A percentile compares a stretch with the other conserved stretches of the same genome.
Conservation (phyloP, 1,140 invertebrate genomes). For the Gerris buenoi region DNA sequence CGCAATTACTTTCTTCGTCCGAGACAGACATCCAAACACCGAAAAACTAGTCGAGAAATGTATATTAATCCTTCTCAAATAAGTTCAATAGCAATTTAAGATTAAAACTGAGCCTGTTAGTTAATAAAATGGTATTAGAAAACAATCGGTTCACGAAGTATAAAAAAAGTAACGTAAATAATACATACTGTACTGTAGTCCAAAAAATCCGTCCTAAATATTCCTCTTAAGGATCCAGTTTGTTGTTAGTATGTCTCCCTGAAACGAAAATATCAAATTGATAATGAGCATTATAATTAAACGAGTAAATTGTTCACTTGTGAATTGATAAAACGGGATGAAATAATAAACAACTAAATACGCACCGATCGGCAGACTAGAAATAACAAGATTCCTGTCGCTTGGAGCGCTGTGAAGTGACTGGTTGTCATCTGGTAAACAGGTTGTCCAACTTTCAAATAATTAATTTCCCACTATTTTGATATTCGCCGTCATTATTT, state of each 20-base stretch:
- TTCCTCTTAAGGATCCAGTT: slow-evolving; percentile 37
- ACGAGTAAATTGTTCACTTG: not conserved
- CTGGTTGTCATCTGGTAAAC: not conserved
- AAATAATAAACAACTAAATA: not conserved
- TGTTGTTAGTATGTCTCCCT: slow-evolving; percentile 36
- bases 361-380: not conserved
- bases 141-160: too few species aligned
- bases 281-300: slow-evolving; percentile 4
- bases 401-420: not conserved
- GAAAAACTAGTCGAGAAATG: too few species aligned
- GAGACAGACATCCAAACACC: too few species aligned
- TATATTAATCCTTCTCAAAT: too few species aligned
- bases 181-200: slow-evolving; percentile 60
- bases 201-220: slow-evolving; percentile 54
- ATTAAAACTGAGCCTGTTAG: too few species aligned
- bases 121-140: too few species aligned
- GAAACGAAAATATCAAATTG: slow-evolving; percentile 19
- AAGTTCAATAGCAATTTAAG: too few species aligned
- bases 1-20: too few species aligned
- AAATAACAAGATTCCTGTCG: slow-evolving; percentile 1
- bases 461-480: too few species aligned
- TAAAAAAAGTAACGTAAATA: too few species aligned
- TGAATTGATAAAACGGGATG: not conserved
- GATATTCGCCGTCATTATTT: too few species aligned
- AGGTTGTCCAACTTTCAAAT: not conserved